Evolutionary conservation across 2,113 vertebrate genomes (phyloP), one percentile per base, ranked within the genome.

Genomic region (Apodemus sylvaticus): DNA sequence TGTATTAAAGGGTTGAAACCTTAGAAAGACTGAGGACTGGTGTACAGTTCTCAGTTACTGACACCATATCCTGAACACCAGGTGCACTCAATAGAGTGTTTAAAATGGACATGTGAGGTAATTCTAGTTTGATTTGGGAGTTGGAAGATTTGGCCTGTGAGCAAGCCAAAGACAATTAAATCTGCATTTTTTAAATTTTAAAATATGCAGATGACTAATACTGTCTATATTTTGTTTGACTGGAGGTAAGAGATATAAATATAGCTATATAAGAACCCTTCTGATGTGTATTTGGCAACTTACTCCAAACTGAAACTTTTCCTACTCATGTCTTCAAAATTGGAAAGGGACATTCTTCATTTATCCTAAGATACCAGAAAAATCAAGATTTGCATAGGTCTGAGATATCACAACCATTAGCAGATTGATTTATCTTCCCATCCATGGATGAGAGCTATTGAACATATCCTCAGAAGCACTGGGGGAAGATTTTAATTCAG

Each of bases 181-280:
- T 6, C 45, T 77, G 0, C 70, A 76, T 74, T 86, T 71, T 36
- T 94, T 82, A 45, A 51, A 39, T 90, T 94, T 94, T 83, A 66
- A 96, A 94, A 91, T 86, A 86, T 12, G 19, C 71, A 91, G n/a
- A 77, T 95, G 62, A 82, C 60, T 76, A 86, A 96, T 73, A 73
- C 39, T 85, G 58, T 51, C 48, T 51, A 66, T 86, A n/a, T 86
- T 96, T 90, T 73, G 36, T 89, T 95, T 96, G 48, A 86, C 20
- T 77, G 16, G 86, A 96, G 74, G 68, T 86, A 90, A 94, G 90
- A 93, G 90, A 93, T 66, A 64, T 55, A 97, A 90, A 89, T 70
- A 81, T 77, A 86, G 39, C 31, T 68, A 11, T 48, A 20, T 93
- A 96, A 91, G 60, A 78, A 83, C 60, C 12, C 5, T 90, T 94